Evolutionary conservation across 2,113 vertebrate species (phyloP), one percentile per base, ranked within the genome.

Genomic region (Oophaga pumilio): DNA sequence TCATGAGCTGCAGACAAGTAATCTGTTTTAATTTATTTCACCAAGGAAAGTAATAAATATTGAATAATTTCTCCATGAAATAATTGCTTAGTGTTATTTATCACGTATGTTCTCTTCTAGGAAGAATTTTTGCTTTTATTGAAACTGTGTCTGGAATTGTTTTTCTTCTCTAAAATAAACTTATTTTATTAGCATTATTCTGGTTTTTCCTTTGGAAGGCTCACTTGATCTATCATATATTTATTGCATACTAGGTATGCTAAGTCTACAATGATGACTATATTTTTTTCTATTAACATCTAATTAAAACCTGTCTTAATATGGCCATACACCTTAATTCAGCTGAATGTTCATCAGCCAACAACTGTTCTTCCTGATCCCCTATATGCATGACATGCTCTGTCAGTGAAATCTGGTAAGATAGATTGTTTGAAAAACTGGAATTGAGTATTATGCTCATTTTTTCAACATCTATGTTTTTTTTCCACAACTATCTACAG

Each of bases 21-120:
- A 74, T 74, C 33, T 74, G 71, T 74, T 74, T 49, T 74, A 9
- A 74, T 74, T 74, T 50, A 49, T 74, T 74, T 50, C 6, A 18
- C 43, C 8, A 50, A 74, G 11, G 43, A 73, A 43, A 33, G 20
- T 74, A 74, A 74, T 50, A 74, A 74, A 74, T 74, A 49, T 74
- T 49, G 17, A 74, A 74, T 50, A 8, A 74, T 74, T 74, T 71
- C 50, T 74, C 33, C 33, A 74, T 22, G 3, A 74, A 73, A 73
- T 20, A 10, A 74, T 50, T 74, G 71, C 43, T 43, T 74, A 8
- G 17, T 73, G 69, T 74, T 74, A 74, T 74, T 74, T 74, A 74
- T 74, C 33, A 74, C 43, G 1, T 17, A 43, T 49, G 8, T 49
- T 74, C 17, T 9, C 43, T 15, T 50, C 33, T 74, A 22, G 64